Base-by-base conservation (phyloP, 2,113 vertebrate genomes). In the Turnix velox region DNA sequence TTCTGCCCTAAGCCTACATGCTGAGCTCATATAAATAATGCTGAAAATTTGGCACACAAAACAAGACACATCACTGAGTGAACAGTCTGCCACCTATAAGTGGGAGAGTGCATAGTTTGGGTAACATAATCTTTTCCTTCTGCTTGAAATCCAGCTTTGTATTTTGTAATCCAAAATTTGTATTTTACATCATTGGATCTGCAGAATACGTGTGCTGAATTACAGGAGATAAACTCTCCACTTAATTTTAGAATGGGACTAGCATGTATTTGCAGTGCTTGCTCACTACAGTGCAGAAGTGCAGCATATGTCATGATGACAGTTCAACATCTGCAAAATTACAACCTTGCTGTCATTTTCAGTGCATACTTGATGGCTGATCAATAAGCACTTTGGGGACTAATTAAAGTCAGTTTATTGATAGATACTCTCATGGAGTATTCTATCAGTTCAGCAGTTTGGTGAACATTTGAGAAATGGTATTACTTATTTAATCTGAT, bases 321-420 rank as follows among this genome's bases (percentile, higher is more conserved):
- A 84, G 18, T 57, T 80, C 65, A 73, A 14, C 55, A 58, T 81
- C 62, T 88, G 90, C 58, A 93, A 78, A 88, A 77, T 79, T 89
- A 35, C 18, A 23, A 20, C 71, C 82, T 77, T 87, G n/a, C 63
- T 96, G 80, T 87, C 37, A 77, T 93, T 66, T 88, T 91, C 92
- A 93, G 67, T 91, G 76, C 80, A 22, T 85, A n/a, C 72, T 92
- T 97, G 82, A 81, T 95, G 88, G 49, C 81, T 94, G 92, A 97
- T 96, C 96, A 95, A 52, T 96, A 95, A 97, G 84, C 93, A 94
- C 74, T 95, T 91, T 75, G 49, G 73, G 74, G 92, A 79, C 90
- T 97, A 96, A 96, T 93, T 95, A 85, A 95, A 96, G 92, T 95
- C 80, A 76, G 55, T 82, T 82, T 59, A 68, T 40, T 97, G 92